Conservation (phyloP, 2,113 vertebrate genomes). For the Cochlearius cochlearius region DNA sequence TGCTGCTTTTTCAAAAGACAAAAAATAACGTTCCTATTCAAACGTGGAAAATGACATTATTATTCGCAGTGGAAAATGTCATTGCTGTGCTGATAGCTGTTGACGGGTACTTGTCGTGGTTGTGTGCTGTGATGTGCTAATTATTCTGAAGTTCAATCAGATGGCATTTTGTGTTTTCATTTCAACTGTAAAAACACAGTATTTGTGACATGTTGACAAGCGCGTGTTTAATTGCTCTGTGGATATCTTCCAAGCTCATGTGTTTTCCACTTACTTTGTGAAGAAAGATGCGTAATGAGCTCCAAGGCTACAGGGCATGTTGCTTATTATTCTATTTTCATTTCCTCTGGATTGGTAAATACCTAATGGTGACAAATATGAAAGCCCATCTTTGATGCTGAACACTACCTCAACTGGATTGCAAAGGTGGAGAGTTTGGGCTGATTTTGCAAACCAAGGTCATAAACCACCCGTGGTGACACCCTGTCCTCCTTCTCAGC, state of each 20-base stretch:
- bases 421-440: background rate
- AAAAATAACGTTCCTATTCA: background rate
- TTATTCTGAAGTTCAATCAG: constrained; percentile 57
- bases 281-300: background rate
- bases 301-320: background rate
- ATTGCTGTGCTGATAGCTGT: constrained; percentile 41
- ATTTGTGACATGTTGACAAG: constrained; percentile 51
- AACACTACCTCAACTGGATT: background rate
- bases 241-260: background rate
- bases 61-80: constrained; percentile 30
- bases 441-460: background rate
- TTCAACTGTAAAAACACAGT: constrained; percentile 7
- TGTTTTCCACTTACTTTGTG: background rate
- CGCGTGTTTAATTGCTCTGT: background rate
- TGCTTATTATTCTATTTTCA: background rate
- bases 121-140: constrained; percentile 53
- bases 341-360: background rate
- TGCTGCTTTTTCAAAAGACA: background rate
- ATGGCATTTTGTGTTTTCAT: constrained; percentile 61
- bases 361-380: background rate
- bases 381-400: background rate
- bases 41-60: background rate
- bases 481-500: background rate
- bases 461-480: background rate
- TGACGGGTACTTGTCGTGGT: constrained; percentile 42